Evolutionary conservation across 2,888 invertebrate genomes (phyloP).

Genomic region (Sinotaia quadrata): DNA sequence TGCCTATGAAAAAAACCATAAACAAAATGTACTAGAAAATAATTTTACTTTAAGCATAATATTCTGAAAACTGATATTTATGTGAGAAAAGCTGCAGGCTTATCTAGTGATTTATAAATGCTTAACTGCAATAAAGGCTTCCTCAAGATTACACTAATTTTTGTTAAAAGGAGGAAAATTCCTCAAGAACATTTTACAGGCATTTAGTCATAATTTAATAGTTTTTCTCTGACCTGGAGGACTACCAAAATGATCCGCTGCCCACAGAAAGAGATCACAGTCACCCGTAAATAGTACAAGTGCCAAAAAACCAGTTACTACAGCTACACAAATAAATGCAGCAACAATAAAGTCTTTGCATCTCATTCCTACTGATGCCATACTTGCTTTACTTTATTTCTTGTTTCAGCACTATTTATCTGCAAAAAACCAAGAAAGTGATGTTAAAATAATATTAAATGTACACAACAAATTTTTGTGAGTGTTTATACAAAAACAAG

Average conservation of each 20-base stretch:
- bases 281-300: not conserved
- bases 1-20: too few relatives aligned
- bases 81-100: too few relatives aligned
- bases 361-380: not conserved
- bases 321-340: conserved; percentile 1
- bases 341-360: not conserved
- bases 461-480: too few relatives aligned
- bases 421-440: too few relatives aligned
- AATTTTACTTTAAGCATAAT: too few relatives aligned
- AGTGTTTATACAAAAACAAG: too few relatives aligned
- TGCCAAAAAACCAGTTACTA: not conserved
- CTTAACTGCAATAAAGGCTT: too few relatives aligned
- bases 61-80: too few relatives aligned
- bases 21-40: too few relatives aligned
- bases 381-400: not conserved
- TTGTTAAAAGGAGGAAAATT: not conserved
- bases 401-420: too few relatives aligned
- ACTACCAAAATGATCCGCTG: conserved; percentile 18
- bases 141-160: not conserved
- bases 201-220: not conserved
- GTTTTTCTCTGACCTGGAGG: conserved; percentile 10
- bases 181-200: not conserved
- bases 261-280: conserved; percentile 24
- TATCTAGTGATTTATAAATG: too few relatives aligned
- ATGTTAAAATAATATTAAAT: too few relatives aligned